These are phyloP conservation scores for Maniola jurtina DNA, from an alignment of 1,140 invertebrate genomes.

Conservation along the genomic window DNA sequence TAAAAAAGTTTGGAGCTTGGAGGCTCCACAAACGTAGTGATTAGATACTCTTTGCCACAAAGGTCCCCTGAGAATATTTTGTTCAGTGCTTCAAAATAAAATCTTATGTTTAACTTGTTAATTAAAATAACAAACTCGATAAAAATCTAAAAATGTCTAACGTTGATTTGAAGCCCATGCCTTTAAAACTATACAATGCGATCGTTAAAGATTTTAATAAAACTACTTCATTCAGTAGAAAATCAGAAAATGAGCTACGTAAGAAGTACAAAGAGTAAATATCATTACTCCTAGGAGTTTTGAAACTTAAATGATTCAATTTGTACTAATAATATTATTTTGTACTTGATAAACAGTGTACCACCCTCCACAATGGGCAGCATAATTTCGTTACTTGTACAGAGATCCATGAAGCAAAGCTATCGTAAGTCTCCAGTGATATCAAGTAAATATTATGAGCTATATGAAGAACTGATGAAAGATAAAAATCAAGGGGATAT, in stretches of 20 bases:
- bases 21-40: no score
- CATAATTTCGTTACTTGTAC: conserved; percentile 62
- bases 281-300: background rate
- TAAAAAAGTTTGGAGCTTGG: no score
- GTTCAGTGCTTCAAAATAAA: no score
- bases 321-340: conserved; percentile 4
- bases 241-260: conserved; percentile 63
- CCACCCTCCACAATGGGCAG: conserved; percentile 58
- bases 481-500: conserved; percentile 59
- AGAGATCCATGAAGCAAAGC: conserved; percentile 68
- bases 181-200: conserved; percentile 62
- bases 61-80: no score
- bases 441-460: conserved; percentile 67
- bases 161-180: conserved; percentile 54
- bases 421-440: conserved; percentile 69
- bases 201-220: conserved; percentile 68
- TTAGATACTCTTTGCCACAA: no score
- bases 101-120: no score
- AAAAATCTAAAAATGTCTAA: conserved; percentile 23
- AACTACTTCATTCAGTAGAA: conserved; percentile 54
- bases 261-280: conserved; percentile 67
- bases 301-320: background rate
- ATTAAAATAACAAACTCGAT: no score
- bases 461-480: conserved; percentile 63
- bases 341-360: conserved; percentile 46